Evolutionary conservation across 2,888 invertebrate genomes (phyloP).

Genomic region (Nephrotoma guestfalica): DNA sequence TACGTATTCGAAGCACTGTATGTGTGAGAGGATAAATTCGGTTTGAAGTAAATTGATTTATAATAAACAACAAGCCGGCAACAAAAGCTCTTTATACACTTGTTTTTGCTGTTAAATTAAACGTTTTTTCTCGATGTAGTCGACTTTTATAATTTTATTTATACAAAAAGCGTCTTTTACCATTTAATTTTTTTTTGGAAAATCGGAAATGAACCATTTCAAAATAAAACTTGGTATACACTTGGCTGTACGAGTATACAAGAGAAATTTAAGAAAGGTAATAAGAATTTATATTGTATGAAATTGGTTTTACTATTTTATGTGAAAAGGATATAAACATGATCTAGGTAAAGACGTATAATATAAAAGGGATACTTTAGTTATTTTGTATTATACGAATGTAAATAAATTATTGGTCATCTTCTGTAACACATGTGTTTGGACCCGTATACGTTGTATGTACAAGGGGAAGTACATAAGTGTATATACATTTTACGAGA

Average conservation of each 20-base stretch:
- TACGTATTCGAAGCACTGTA: background rate
- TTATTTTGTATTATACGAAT: background rate
- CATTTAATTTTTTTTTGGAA: background rate
- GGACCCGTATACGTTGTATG: too few relatives aligned
- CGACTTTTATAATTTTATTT: background rate
- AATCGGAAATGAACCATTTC: background rate
- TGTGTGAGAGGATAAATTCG: background rate
- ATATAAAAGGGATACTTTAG: background rate
- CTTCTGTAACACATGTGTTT: background rate
- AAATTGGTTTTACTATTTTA: background rate
- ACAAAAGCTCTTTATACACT: background rate
- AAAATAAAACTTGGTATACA: background rate
- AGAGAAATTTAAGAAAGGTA: background rate
- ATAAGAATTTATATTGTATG: background rate
- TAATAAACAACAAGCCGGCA: background rate
- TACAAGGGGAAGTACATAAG: too few relatives aligned
- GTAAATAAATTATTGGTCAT: background rate
- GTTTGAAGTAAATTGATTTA: background rate
- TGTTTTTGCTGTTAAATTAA: background rate
- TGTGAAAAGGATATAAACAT: background rate
- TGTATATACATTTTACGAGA: too few relatives aligned
- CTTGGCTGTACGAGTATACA: background rate
- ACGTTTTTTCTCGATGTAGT: background rate
- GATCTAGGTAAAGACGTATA: background rate
- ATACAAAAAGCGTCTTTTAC: background rate